Percentiles rank a stretch among this genome's conserved stretches.
Evolutionary conservation across 2,113 vertebrate species (phyloP).

Genomic region (Cyprinus carpio): DNA sequence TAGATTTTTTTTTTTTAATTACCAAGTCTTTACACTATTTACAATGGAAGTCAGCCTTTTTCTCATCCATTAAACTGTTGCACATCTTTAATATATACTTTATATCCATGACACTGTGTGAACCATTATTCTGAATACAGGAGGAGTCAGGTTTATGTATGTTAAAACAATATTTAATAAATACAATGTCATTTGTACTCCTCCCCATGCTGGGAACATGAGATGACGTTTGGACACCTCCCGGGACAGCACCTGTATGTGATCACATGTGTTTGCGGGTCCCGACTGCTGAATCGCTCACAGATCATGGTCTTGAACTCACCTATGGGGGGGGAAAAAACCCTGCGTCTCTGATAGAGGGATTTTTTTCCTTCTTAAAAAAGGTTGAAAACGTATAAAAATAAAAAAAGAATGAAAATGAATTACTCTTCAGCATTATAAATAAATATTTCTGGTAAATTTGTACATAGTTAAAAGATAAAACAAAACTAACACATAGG

Average conservation of each 20-base stretch:
- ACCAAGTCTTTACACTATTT: too few relatives aligned
- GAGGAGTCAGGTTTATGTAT: constrained; percentile 73
- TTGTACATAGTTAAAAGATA: constrained; percentile 61
- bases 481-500: too few relatives aligned
- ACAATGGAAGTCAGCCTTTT: too few relatives aligned
- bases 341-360: not conserved
- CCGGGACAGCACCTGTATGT: constrained; percentile 14
- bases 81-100: too few relatives aligned
- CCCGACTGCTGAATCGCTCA: constrained; percentile 61
- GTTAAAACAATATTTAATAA: constrained; percentile 80
- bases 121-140: constrained; percentile 51
- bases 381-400: constrained; percentile 63
- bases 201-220: constrained; percentile 64
- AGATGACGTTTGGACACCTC: constrained; percentile 54
- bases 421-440: constrained; percentile 72
- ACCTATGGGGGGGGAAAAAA: not conserved
- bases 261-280: not conserved
- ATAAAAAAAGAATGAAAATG: constrained; percentile 59
- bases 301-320: constrained; percentile 63
- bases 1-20: too few relatives aligned
- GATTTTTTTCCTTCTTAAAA: not conserved
- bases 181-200: constrained; percentile 69
- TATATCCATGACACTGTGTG: too few relatives aligned
- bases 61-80: too few relatives aligned
- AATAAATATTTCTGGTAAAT: constrained; percentile 77